Conservation (phyloP, 1,140 invertebrate genomes). For the Heliconius congener region DNA sequence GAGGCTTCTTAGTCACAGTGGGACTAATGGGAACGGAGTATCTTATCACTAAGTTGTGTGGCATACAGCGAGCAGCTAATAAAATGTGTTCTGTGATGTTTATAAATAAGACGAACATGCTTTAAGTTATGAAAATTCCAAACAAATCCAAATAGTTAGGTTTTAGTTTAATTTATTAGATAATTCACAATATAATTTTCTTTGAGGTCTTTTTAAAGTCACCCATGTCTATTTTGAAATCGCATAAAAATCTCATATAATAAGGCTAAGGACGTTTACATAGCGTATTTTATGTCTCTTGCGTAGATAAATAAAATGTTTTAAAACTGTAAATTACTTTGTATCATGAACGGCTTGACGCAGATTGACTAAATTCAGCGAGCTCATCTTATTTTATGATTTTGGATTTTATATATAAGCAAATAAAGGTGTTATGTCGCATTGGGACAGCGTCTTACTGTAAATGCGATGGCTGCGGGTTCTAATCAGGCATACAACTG, state of each 20-base stretch:
- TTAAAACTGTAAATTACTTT: slow-evolving; percentile 33
- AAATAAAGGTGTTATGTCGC: too few relatives aligned
- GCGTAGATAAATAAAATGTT: slow-evolving; percentile 34
- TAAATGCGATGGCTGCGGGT: neutral
- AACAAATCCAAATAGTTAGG: too few relatives aligned
- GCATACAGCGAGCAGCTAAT: too few relatives aligned
- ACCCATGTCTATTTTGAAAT: neutral
- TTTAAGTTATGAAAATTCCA: too few relatives aligned
- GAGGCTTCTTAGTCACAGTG: too few relatives aligned
- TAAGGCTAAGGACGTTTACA: slow-evolving; percentile 37
- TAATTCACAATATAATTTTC: too few relatives aligned
- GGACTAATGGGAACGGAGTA: too few relatives aligned
- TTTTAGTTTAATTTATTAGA: too few relatives aligned
- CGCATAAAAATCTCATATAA: slow-evolving; percentile 25
- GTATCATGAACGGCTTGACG: slow-evolving; percentile 46
- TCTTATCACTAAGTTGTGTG: too few relatives aligned
- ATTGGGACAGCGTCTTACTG: neutral
- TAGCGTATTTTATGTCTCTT: slow-evolving; percentile 20
- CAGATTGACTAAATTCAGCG: slow-evolving; percentile 43
- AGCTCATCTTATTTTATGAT: slow-evolving; percentile 41
- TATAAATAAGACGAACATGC: too few relatives aligned
- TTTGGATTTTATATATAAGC: slow-evolving; percentile 16
- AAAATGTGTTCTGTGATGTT: too few relatives aligned
- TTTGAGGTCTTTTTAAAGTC: neutral
- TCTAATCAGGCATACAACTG: neutral